Evolutionary conservation across 1,140 invertebrate genomes (phyloP).

Genomic region (Adoxophyes honmai): DNA sequence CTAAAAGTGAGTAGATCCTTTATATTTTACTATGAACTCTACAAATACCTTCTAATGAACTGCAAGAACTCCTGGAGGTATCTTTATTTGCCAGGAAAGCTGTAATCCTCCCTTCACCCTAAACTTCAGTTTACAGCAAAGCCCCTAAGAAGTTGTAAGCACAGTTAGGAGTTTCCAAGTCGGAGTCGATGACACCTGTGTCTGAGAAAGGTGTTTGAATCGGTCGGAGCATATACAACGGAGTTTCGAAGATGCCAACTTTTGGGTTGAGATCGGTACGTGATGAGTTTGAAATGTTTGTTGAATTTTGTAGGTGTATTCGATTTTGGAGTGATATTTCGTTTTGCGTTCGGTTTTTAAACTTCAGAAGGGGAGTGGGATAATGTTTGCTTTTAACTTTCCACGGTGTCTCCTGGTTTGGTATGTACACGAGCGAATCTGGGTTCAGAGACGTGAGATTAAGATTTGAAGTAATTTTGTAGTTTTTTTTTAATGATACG

Average conservation of each 20-base stretch:
- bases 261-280: neutral
- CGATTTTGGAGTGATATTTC: too few species aligned
- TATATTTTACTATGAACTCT: too few species aligned
- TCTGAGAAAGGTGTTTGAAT: constrained; percentile 13
- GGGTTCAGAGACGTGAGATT: too few species aligned
- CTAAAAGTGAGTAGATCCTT: too few species aligned
- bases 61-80: neutral
- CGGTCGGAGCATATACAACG: neutral
- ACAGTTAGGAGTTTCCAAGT: constrained; percentile 6
- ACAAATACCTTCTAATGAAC: too few species aligned
- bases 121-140: constrained; percentile 10
- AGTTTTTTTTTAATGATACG: too few species aligned
- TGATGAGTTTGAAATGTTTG: constrained; percentile 8
- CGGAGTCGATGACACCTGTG: constrained; percentile 8
- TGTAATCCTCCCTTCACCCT: constrained; percentile 3
- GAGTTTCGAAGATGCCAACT: constrained; percentile 5
- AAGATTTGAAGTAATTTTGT: too few species aligned
- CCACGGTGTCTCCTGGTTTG: too few species aligned
- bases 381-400: too few species aligned
- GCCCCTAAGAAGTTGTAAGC: constrained; percentile 11
- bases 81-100: neutral
- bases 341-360: too few species aligned
- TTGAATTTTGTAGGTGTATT: neutral
- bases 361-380: too few species aligned
- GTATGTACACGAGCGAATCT: too few species aligned